Evolutionary conservation across 2,888 invertebrate species (phyloP), one percentile per base, ranked within the genome.

Genomic region (Auanema sp.): DNA sequence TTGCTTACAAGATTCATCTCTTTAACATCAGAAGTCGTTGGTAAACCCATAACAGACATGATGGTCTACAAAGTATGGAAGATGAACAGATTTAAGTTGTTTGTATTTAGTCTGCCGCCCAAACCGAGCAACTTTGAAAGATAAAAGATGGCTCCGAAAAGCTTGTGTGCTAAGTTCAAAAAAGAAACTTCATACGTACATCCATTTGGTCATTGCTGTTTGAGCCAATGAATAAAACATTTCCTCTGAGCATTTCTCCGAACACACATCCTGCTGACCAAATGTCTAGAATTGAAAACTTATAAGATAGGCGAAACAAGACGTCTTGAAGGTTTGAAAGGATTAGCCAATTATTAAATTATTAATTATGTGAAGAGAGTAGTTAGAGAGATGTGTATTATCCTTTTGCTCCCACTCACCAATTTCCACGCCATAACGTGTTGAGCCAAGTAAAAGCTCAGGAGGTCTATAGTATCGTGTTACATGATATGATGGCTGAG

Each of bases 361-460:
- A 52, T 52, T n/a, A 16, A 21, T 47, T 47, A 16, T 16, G 47
- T 47, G 16, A 47, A 47, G 12, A 43, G 43, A 43, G n/a, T 12
- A 12, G 43, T 12, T 12, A 23, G 11, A 21, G 40, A 55, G 12
- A 56, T 10, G n/a, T 21, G 10, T 18, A 55, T n/a, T 1, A 55
- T 40, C 23, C 21, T 14, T 6, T 47, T 47, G 0, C 14, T 21
- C n/a, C 1, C 0, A 4, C 95, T 95, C 89, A 87, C 97, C 97
- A 11, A 98, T 93, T 0, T 95, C 92, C 0, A 95, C 92, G 0
- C 94, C 95, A 81, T 98, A 98, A 85, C 94, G 92, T n/a, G 95
- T 88, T 6, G 75, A 62, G 8, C 71, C 76, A 24, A 78, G 62
- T 2, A 78, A 60, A 11, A 78, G 58, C 57, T 78, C 78, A 0